A percentile compares a stretch with the other conserved stretches of the same genome.
phyloP scores from a whole-genome alignment of 2,113 vertebrate species.

The Salvelinus sp. region DNA sequence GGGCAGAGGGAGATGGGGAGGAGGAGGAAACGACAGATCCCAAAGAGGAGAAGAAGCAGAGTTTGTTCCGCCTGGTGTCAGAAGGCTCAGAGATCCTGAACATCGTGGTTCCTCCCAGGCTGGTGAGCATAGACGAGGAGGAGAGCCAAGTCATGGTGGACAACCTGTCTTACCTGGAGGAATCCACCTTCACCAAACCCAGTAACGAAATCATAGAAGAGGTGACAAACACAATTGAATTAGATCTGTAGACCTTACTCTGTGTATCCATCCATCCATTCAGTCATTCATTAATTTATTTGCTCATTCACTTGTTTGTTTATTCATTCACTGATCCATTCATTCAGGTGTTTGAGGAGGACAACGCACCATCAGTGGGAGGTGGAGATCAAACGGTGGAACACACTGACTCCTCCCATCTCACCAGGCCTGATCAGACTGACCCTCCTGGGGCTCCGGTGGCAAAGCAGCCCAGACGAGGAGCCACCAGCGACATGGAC shows the following conservation, averaged over 20 bases:
- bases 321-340: too few species aligned
- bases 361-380: not conserved
- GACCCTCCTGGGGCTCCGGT: conserved; percentile 59
- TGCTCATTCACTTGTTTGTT: too few species aligned
- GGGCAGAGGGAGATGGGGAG: conserved; percentile 31
- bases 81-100: conserved; percentile 93
- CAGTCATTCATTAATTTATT: too few species aligned
- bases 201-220: conserved; percentile 30
- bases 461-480: conserved; percentile 32
- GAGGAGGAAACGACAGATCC: conserved; percentile 32
- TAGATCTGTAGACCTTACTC: not conserved
- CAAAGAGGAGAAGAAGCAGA: conserved; percentile 72
- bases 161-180: conserved; percentile 85
- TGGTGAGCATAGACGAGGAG: conserved; percentile 85
- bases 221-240: not conserved
- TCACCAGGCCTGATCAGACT: conserved; percentile 4
- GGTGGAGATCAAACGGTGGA: not conserved
- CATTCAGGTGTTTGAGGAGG: conserved; percentile 5
- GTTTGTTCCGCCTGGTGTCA: conserved; percentile 84
- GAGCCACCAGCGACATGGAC: conserved; percentile 70
- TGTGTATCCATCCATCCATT: conserved; percentile 4
- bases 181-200: conserved; percentile 68
- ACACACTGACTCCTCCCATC: not conserved
- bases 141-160: conserved; percentile 84
- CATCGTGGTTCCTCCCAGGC: conserved; percentile 81